These are phyloP conservation scores for Oxyura jamaicensis DNA, from an alignment of 2,113 vertebrate species.

Conservation along the genomic window DNA sequence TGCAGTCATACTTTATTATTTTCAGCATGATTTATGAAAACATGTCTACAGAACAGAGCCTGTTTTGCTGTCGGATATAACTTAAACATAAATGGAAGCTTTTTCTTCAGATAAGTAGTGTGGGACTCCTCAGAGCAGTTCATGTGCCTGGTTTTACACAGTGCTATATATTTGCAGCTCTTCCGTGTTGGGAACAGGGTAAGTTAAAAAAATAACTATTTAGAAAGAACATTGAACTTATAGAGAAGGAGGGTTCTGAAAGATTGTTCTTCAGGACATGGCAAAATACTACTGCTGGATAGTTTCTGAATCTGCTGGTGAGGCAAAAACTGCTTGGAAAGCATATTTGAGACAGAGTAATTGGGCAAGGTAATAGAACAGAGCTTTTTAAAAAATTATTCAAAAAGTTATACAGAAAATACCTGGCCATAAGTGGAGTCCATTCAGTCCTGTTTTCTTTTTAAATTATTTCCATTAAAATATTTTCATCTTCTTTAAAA, in stretches of 20 bases:
- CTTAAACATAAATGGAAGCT: not conserved
- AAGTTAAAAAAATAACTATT: not conserved
- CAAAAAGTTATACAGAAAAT: not conserved
- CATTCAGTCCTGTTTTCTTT: not conserved
- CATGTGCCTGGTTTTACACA: not conserved
- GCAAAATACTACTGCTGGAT: not conserved
- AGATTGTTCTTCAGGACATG: not conserved
- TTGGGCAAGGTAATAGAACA: not conserved
- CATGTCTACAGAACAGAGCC: not conserved
- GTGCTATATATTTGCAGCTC: not conserved
- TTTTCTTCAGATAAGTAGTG: not conserved
- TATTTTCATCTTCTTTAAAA: not conserved
- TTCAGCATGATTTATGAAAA: not conserved
- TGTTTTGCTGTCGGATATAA: not conserved
- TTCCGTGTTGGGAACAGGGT: not conserved
- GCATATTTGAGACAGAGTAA: not conserved
- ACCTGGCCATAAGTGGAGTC: not conserved
- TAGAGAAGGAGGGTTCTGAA: not conserved
- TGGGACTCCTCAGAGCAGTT: not conserved
- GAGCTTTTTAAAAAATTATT: not conserved
- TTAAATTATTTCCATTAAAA: not conserved
- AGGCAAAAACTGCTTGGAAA: not conserved
- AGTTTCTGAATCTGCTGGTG: not conserved
- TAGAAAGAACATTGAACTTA: not conserved
- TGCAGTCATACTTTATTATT: not conserved